Percentiles rank a stretch among this genome's conserved stretches.
These are phyloP conservation scores for Selenia dentaria DNA, from an alignment of 2,888 invertebrate species.

Conservation along the genomic window DNA sequence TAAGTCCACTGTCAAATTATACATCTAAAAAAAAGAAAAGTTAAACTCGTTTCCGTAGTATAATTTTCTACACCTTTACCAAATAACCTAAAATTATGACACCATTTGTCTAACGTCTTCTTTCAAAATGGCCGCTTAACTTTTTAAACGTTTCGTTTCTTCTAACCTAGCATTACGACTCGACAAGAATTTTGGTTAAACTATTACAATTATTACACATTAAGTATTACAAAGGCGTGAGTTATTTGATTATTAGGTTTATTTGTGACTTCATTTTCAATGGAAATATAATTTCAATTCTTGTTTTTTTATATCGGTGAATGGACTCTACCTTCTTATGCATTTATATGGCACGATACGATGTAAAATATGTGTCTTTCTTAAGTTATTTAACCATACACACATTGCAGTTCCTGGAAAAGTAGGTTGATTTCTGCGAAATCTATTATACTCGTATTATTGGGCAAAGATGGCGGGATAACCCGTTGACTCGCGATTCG, in stretches of 20 bases:
- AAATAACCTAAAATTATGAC: slow-evolving; percentile 19
- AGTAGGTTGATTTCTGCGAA: too few species aligned
- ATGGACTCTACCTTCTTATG: background rate
- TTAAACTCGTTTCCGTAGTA: background rate
- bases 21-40: too few species aligned
- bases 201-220: slow-evolving; percentile 2
- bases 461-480: too few species aligned
- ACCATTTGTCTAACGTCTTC: slow-evolving; percentile 5
- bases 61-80: slow-evolving; percentile 12
- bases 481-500: too few species aligned
- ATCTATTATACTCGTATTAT: too few species aligned
- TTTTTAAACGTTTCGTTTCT: slow-evolving; percentile 23
- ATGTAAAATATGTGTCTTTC: too few species aligned
- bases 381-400: too few species aligned
- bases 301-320: slow-evolving; percentile 2
- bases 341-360: slow-evolving; percentile 7
- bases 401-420: too few species aligned
- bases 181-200: slow-evolving; percentile 1
- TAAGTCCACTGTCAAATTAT: too few species aligned
- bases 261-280: slow-evolving; percentile 3
- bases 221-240: slow-evolving; percentile 19
- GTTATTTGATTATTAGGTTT: slow-evolving; percentile 14
- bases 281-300: background rate
- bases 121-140: slow-evolving; percentile 17
- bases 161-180: slow-evolving; percentile 16